Evolutionary conservation across 2,888 invertebrate species (phyloP).

Genomic region (Tinea semifulvella): DNA sequence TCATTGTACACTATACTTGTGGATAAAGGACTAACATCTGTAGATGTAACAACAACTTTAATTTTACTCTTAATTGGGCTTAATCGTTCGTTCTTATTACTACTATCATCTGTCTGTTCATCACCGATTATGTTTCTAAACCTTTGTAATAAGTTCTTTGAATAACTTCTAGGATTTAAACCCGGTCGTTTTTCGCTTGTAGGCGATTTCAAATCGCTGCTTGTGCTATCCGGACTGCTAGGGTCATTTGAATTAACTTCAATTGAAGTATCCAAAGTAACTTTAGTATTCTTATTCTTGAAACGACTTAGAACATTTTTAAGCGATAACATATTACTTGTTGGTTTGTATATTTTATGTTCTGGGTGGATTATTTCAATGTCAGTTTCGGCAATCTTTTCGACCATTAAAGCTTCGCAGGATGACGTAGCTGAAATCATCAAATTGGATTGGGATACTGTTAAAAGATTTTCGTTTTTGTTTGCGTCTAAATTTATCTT

Average conservation of each 20-base stretch:
- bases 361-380: slow-evolving; percentile 74
- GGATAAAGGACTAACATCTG: slow-evolving; percentile 39
- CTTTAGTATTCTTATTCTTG: slow-evolving; percentile 49
- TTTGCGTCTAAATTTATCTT: slow-evolving; percentile 41
- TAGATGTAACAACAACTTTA: slow-evolving; percentile 49
- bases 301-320: slow-evolving; percentile 67
- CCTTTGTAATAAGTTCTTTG: slow-evolving; percentile 55
- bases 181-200: slow-evolving; percentile 48
- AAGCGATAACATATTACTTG: slow-evolving; percentile 60
- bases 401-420: slow-evolving; percentile 58
- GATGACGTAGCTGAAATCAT: slow-evolving; percentile 63
- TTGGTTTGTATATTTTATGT: slow-evolving; percentile 80
- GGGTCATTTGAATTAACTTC: slow-evolving; percentile 55
- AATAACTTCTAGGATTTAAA: slow-evolving; percentile 53
- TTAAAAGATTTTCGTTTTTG: slow-evolving; percentile 41
- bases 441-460: slow-evolving; percentile 51
- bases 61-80: slow-evolving; percentile 36
- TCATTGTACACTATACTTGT: slow-evolving; percentile 38
- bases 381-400: slow-evolving; percentile 52
- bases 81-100: slow-evolving; percentile 27
- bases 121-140: slow-evolving; percentile 61
- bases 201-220: slow-evolving; percentile 49
- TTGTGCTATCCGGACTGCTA: slow-evolving; percentile 39
- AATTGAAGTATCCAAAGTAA: slow-evolving; percentile 40
- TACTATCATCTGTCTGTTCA: slow-evolving; percentile 48